Evolutionary conservation across 2,113 vertebrate species (phyloP).

Genomic region (Salvelinus namaycush): DNA sequence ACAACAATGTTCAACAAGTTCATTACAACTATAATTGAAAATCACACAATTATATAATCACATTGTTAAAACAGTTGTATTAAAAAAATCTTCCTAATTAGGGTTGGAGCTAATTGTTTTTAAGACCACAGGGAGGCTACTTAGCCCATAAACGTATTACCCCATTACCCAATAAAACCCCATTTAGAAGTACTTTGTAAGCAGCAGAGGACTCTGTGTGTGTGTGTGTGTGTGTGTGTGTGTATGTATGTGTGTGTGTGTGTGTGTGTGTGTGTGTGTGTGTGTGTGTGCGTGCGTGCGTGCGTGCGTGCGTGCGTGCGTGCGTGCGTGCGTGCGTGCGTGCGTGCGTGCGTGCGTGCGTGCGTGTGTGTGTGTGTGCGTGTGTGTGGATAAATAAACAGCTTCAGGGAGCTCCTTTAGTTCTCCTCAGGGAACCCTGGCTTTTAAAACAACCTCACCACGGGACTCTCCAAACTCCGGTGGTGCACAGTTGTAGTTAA

Average conservation of each 20-base stretch:
- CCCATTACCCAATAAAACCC: background rate
- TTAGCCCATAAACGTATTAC: background rate
- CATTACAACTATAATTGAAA: background rate
- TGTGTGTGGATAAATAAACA: background rate
- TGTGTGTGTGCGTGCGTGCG: too few species aligned
- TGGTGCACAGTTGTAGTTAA: slow-evolving; percentile 66
- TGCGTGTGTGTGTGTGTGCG: too few species aligned
- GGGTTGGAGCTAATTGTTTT: background rate
- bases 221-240: too few species aligned
- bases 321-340: too few species aligned
- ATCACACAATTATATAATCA: background rate
- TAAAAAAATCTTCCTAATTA: background rate
- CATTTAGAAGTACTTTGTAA: background rate
- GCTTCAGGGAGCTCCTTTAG: slow-evolving; percentile 18
- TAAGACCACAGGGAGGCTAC: background rate
- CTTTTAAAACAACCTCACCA: slow-evolving; percentile 31
- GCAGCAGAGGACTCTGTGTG: background rate
- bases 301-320: too few species aligned
- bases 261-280: too few species aligned
- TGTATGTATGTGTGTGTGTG: too few species aligned
- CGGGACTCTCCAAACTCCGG: slow-evolving; percentile 43
- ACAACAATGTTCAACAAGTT: background rate
- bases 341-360: too few species aligned
- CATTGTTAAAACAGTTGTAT: background rate
- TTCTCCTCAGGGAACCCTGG: slow-evolving; percentile 49